Evolutionary conservation across 2,888 invertebrate species (phyloP).

Genomic region (Alitta virens): DNA sequence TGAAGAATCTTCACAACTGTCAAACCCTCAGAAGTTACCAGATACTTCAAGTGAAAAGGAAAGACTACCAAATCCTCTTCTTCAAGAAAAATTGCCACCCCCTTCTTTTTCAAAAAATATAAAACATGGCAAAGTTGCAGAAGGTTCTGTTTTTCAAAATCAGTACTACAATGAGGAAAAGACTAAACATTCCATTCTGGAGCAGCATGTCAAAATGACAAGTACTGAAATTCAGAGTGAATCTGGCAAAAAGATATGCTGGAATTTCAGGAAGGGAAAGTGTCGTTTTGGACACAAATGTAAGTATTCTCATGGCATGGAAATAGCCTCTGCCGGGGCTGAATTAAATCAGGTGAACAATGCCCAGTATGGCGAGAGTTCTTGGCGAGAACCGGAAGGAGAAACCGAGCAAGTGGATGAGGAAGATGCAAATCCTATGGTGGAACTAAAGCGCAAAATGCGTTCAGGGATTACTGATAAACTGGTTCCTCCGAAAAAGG

Average conservation of each 20-base stretch:
- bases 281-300: constrained; percentile 91
- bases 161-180: constrained; percentile 82
- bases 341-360: background rate
- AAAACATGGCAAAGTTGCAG: no score
- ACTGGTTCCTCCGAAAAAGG: constrained; percentile 80
- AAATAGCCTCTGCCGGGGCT: constrained; percentile 47
- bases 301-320: constrained; percentile 86
- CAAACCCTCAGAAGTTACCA: no score
- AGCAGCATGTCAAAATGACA: constrained; percentile 92
- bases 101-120: constrained; percentile 17
- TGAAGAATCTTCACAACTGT: no score
- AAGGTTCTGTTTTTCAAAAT: constrained; percentile 77
- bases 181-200: constrained; percentile 80
- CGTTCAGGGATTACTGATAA: constrained; percentile 76
- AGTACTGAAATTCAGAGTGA: constrained; percentile 33
- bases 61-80: constrained; percentile 32
- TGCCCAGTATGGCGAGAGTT: background rate
- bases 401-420: constrained; percentile 24
- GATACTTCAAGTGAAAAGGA: background rate
- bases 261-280: constrained; percentile 86
- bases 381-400: background rate
- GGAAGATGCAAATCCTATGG: constrained; percentile 52
- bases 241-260: constrained; percentile 81
- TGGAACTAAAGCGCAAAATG: constrained; percentile 64
- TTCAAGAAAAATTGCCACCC: constrained; percentile 18